Evolutionary conservation across 2,888 invertebrate genomes (phyloP).

Genomic region (Macrosiphum euphorbiae): DNA sequence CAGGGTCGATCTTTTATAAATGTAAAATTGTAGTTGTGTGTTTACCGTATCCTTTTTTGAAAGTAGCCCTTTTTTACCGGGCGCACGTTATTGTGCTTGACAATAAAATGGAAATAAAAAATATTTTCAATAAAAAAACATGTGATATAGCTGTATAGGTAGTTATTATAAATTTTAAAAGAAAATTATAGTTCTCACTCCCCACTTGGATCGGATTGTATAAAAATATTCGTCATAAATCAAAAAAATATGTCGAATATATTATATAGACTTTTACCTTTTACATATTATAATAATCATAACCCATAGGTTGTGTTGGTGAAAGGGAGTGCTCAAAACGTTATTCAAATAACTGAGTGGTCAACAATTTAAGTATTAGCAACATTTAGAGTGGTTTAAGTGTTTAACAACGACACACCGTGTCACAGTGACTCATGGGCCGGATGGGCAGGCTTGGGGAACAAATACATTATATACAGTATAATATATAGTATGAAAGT

Average conservation of each 20-base stretch:
- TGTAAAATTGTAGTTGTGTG: background rate
- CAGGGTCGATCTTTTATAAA: background rate
- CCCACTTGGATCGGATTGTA: background rate
- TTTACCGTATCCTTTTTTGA: background rate
- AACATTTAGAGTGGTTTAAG: background rate
- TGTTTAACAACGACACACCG: background rate
- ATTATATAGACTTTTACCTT: slow-evolving; percentile 1
- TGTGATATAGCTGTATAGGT: background rate
- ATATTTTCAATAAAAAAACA: background rate
- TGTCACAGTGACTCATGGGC: background rate
- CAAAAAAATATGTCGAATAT: background rate
- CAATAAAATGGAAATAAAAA: background rate
- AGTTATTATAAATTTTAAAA: background rate
- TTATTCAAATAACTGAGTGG: background rate
- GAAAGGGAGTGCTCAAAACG: background rate
- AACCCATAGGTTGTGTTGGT: background rate
- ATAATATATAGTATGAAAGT: background rate
- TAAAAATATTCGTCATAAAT: background rate
- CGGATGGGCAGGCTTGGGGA: background rate
- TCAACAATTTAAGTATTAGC: background rate
- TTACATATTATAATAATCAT: background rate
- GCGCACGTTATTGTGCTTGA: background rate
- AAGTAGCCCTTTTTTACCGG: background rate
- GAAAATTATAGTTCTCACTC: background rate
- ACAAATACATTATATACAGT: background rate